Evolutionary conservation across 2,797 vertebrate genomes (phyloP).

Genomic region (Muscicapa comitata): DNA sequence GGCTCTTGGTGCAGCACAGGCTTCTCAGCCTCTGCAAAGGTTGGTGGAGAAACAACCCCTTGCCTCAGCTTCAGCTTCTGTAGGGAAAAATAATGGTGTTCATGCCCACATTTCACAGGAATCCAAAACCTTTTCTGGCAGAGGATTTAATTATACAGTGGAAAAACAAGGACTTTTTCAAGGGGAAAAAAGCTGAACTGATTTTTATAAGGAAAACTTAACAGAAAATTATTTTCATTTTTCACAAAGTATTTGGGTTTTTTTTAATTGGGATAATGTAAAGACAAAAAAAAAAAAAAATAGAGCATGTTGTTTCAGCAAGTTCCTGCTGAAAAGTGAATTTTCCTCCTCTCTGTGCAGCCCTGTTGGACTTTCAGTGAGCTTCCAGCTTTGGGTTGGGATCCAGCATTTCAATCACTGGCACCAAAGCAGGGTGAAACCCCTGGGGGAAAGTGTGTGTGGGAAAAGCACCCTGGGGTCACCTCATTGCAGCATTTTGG

Average conservation of each 20-base stretch:
- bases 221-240: neutral
- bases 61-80: neutral
- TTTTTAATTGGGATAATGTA: neutral
- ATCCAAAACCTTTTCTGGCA: fast-evolving
- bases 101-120: neutral
- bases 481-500: neutral
- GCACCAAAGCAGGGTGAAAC: neutral
- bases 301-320: neutral
- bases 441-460: fast-evolving
- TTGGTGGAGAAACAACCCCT: neutral
- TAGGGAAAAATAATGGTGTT: neutral
- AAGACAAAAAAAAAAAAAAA: neutral
- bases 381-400: neutral
- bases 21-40: neutral
- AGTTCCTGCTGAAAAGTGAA: neutral
- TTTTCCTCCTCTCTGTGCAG: neutral
- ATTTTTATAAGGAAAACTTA: neutral
- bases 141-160: neutral
- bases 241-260: neutral
- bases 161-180: neutral
- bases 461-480: neutral
- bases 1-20: neutral
- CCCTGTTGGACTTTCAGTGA: neutral
- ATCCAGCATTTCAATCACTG: neutral
- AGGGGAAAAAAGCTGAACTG: neutral